Base-by-base conservation (phyloP, 2,797 vertebrate species). In the Coregonus suidteri region DNA sequence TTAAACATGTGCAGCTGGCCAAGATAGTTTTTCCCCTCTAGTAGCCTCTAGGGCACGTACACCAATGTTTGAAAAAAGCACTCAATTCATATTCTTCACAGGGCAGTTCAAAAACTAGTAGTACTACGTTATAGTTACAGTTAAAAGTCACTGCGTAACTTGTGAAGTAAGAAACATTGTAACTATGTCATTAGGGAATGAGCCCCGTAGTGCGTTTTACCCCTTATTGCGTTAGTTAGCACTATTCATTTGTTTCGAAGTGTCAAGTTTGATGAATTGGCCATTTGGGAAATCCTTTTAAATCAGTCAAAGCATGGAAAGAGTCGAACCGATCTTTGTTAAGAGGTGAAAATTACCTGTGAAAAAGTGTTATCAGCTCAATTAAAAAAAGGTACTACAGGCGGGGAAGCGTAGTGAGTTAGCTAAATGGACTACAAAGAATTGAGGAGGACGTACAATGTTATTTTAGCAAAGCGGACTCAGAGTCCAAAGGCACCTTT, bases 281-380 rank as follows among this genome's bases (percentile, higher is more conserved):
- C 71, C 81, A 25, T 72, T 79, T n/a, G 16, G n/a, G 37, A 73
- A 73, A 77, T 81, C 71, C 69, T 75, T 79, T 30, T n/a, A 75
- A 75, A 83, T 73, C n/a, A 79, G n/a, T 71, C 56, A 25, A 74
- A 59, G 70, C 56, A 71, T 20, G 34, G 64, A 78, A 73, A 81
- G 62, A 6, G 77, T n/a, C 53, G 59, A 16, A 62, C 25, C 18
- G 5, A 34, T 84, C n/a, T 81, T 82, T 85, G 86, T 89, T 85
- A 88, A 83, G 35, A 70, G 6, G 47, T 83, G n/a, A 66, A 77
- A 84, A 85, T 83, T 72, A 79, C 75, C 80, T 81, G 70, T 79
- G 80, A 79, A 87, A 77, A 79, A 81, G 59, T 73, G 73, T 78
- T 79, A 70, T 79, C 13, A 1, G 56, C 77, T 80, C 82, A 74